Evolutionary conservation across 2,113 vertebrate genomes (phyloP).

Genomic region (Morone chrysops): DNA sequence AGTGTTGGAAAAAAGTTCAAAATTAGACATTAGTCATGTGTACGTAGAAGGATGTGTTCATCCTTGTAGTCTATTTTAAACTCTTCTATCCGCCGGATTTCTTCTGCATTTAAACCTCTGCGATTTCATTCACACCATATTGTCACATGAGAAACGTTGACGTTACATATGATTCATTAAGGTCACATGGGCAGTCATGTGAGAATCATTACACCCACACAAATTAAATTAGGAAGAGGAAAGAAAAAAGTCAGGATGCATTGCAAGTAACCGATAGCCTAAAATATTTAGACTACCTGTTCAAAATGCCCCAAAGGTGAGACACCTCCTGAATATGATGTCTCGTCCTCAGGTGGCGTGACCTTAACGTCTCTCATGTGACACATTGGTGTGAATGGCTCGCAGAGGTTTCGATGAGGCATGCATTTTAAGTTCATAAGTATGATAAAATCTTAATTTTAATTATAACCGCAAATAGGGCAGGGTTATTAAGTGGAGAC

Average conservation of each 20-base stretch:
- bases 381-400: not conserved
- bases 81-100: not conserved
- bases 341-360: not conserved
- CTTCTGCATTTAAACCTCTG: not conserved
- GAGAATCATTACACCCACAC: not conserved
- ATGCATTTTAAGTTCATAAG: not conserved
- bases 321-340: not conserved
- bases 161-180: not conserved
- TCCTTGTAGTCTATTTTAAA: constrained; percentile 11
- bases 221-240: constrained; percentile 5
- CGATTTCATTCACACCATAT: not conserved
- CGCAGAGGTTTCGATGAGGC: not conserved
- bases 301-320: constrained; percentile 1
- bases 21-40: constrained; percentile 2
- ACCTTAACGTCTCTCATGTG: not conserved
- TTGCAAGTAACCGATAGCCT: not conserved
- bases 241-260: constrained; percentile 4
- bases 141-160: not conserved
- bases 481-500: not conserved
- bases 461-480: not conserved
- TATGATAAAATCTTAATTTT: constrained; percentile 4
- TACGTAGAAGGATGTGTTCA: not conserved
- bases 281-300: constrained; percentile 30
- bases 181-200: not conserved
- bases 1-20: not conserved